Base-by-base conservation (phyloP, 2,113 vertebrate genomes). In the Microcebus griseorufus region DNA sequence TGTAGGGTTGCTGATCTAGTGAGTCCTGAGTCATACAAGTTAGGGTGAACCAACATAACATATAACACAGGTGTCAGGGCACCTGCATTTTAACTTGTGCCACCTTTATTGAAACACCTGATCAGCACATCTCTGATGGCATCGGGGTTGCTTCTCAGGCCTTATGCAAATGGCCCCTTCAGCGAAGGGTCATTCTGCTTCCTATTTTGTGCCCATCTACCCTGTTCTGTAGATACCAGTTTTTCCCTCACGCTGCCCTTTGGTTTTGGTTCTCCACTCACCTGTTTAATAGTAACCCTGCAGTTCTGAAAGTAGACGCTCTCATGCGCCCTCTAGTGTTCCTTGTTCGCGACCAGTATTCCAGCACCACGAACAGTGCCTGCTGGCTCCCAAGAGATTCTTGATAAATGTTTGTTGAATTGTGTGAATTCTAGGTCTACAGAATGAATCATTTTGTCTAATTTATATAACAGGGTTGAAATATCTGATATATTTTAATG, bases 281-380 rank as follows among this genome's bases (percentile, higher is more conserved):
- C 9, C 0, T 42, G 53, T 55, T 17, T 55, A 55, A 6, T 55
- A 17, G 22, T 58, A 79, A 32, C 69, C 18, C 18, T 58, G 78
- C 14, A 2, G 6, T 17, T 65, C 25, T 45, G 37, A 65, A 29
- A 69, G 55, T 25, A 1, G 70, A 58, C 7, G 12, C 87, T 87
- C 70, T 55, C 3, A 0, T 1, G 89, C 69, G 89, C 97, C 97
- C 97, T 97, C 97, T 97, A 37, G 91, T 70, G 97, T 70, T 84
- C 34, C 3, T 22, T 70, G 53, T 39, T 5, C 1, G 4, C 17
- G 17, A 8, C n/a, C 6, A 0, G 3, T 75, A 27, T 93, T 96
- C 97, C 97, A 97, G 97, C 97, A 96, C 97, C 97, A 95, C 0
- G 96, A 97, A 95, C 97, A 98, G 97, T 78, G 93, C 97, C 93